These are phyloP conservation scores for Thaumetopoea pityocampa DNA, from an alignment of 1,140 invertebrate species.

Conservation along the genomic window DNA sequence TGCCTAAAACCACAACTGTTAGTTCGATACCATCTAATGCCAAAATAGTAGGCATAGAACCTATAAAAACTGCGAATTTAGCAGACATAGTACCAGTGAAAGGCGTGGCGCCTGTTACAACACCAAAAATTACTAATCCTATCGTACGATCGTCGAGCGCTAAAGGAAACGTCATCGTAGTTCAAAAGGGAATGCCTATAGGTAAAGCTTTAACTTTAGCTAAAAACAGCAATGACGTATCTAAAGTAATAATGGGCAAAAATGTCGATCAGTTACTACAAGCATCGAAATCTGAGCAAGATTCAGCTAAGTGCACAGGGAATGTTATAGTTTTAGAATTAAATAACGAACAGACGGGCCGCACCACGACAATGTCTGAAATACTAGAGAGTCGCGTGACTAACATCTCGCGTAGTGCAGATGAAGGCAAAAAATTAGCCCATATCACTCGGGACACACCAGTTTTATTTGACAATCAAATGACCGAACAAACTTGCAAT, in stretches of 20 bases:
- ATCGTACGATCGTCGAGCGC: slow-evolving; percentile 54
- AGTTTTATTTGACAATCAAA: slow-evolving; percentile 67
- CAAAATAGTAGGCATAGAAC: slow-evolving; percentile 55
- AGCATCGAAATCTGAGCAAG: slow-evolving; percentile 59
- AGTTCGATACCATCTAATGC: slow-evolving; percentile 40
- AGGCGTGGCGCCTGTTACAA: slow-evolving; percentile 44
- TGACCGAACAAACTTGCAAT: slow-evolving; percentile 60
- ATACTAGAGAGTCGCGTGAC: slow-evolving; percentile 57
- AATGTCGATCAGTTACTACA: slow-evolving; percentile 67
- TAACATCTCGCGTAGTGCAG: slow-evolving; percentile 22
- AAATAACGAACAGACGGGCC: slow-evolving; percentile 65
- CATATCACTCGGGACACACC: slow-evolving; percentile 77
- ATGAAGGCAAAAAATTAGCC: slow-evolving; percentile 37
- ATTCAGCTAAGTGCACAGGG: slow-evolving; percentile 44
- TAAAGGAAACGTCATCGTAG: slow-evolving; percentile 69
- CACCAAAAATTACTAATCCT: slow-evolving; percentile 59
- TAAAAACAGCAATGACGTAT: slow-evolving; percentile 67
- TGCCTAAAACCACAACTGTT: slow-evolving; percentile 49
- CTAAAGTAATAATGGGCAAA: slow-evolving; percentile 73
- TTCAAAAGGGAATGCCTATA: slow-evolving; percentile 63
- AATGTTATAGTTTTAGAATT: slow-evolving; percentile 69
- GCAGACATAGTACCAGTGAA: slow-evolving; percentile 66
- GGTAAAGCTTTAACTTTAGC: slow-evolving; percentile 66
- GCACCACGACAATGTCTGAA: slow-evolving; percentile 61
- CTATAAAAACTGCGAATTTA: slow-evolving; percentile 68